phyloP scores from a whole-genome alignment of 2,797 vertebrate genomes.

The Triplophysa yarkandensis region DNA sequence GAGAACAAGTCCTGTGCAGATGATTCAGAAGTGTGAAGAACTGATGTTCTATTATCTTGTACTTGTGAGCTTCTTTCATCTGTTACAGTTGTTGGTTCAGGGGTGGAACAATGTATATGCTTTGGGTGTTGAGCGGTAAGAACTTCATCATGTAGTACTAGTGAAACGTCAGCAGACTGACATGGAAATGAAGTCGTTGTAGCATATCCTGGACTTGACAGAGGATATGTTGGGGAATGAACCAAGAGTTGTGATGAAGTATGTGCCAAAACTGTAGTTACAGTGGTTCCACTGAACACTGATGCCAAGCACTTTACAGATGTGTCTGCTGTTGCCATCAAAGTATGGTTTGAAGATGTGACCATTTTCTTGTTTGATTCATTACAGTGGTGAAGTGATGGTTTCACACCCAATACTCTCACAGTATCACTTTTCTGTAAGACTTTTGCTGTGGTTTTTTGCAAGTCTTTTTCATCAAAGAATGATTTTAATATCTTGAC shows the following conservation, averaged over 20 bases:
- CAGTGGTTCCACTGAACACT: constrained; percentile 57
- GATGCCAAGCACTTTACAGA: constrained; percentile 69
- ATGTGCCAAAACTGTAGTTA: constrained; percentile 7
- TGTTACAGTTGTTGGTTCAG: not conserved
- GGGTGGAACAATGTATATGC: not conserved
- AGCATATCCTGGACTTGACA: constrained; percentile 10
- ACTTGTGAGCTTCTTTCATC: constrained; percentile 1
- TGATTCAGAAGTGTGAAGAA: not conserved
- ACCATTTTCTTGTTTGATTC: constrained; percentile 35
- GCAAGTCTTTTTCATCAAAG: constrained; percentile 58
- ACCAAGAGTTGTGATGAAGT: not conserved
- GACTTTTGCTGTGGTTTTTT: constrained; percentile 39
- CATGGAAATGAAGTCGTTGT: constrained; percentile 1
- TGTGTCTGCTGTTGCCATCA: not conserved
- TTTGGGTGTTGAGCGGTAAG: not conserved
- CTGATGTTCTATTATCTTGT: not conserved
- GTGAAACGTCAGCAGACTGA: not conserved
- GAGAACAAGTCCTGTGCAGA: not conserved
- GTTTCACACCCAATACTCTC: constrained; percentile 13
- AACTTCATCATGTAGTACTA: not conserved
- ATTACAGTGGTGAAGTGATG: constrained; percentile 32
- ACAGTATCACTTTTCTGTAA: constrained; percentile 23
- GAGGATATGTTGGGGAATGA: not conserved
- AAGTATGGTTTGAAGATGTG: constrained; percentile 35
- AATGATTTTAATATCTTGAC: constrained; percentile 56